A percentile compares a stretch with the other conserved stretches of the same genome.
Conservation (phyloP, 2,888 invertebrate genomes). For the Sarcophaga carnaria region DNA sequence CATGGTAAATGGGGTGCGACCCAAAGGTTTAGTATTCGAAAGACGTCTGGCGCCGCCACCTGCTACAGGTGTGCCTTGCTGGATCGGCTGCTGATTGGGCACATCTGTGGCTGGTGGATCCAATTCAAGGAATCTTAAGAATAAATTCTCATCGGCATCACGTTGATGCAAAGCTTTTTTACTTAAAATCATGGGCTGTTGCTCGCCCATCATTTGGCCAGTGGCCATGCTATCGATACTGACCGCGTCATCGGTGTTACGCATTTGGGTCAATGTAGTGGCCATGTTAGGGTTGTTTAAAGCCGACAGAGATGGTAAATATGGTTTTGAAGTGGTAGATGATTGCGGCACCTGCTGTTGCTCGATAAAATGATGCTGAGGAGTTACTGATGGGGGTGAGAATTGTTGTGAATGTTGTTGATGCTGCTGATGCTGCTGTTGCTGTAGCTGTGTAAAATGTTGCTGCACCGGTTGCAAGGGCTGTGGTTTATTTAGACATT, state of each 20-base stretch:
- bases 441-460: slow-evolving; percentile 55
- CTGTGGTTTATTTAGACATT: slow-evolving; percentile 83
- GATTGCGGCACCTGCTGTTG: slow-evolving; percentile 49
- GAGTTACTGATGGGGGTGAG: slow-evolving; percentile 34
- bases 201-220: slow-evolving; percentile 55
- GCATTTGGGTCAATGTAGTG: slow-evolving; percentile 76
- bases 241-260: slow-evolving; percentile 80
- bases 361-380: slow-evolving; percentile 35
- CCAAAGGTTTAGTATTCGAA: slow-evolving; percentile 80
- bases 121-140: slow-evolving; percentile 89
- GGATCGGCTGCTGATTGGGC: neutral
- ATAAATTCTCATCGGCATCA: slow-evolving; percentile 89
- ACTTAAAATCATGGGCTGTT: slow-evolving; percentile 80
- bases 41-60: slow-evolving; percentile 76
- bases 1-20: slow-evolving; percentile 92
- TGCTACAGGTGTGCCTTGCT: slow-evolving; percentile 47
- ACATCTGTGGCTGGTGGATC: slow-evolving; percentile 87
- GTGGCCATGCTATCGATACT: slow-evolving; percentile 78
- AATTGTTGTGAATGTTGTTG: slow-evolving; percentile 56
- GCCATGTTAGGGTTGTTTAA: slow-evolving; percentile 57
- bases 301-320: slow-evolving; percentile 53
- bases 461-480: slow-evolving; percentile 55
- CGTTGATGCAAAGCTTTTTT: slow-evolving; percentile 85
- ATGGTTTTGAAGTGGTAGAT: slow-evolving; percentile 38
- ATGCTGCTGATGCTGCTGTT: slow-evolving; percentile 40